Percentiles rank a stretch among this genome's conserved stretches.
Evolutionary conservation across 2,113 vertebrate species (phyloP).

Genomic region (Protomyctophum bolini): DNA sequence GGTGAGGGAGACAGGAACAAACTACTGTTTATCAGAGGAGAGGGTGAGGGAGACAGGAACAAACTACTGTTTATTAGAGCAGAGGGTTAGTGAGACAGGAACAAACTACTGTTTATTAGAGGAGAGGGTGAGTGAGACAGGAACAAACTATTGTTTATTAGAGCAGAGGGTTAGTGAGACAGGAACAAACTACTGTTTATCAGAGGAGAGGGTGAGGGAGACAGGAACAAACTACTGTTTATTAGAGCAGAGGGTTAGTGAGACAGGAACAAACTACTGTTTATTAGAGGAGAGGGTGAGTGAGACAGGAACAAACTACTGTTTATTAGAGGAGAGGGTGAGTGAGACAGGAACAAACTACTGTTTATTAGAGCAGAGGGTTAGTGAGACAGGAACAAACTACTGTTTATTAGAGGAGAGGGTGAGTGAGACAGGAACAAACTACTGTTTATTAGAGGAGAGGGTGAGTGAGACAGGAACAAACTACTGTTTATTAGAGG

Average conservation of each 20-base stretch:
- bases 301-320: no score
- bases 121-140: no score
- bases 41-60: no score
- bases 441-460: no score
- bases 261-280: neutral
- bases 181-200: neutral
- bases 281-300: no score
- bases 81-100: constrained; percentile 79
- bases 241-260: constrained; percentile 88
- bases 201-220: no score
- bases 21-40: no score
- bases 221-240: constrained; percentile 61
- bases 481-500: no score
- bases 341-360: neutral
- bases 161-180: constrained; percentile 82
- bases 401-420: constrained; percentile 83
- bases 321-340: constrained; percentile 89
- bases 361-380: no score
- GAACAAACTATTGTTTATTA: constrained; percentile 76
- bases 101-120: no score
- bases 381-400: no score
- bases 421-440: constrained; percentile 72
- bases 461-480: no score
- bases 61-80: constrained; percentile 80
- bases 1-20: constrained; percentile 72